These are phyloP conservation scores for Corvus hawaiiensis DNA, from an alignment of 2,113 vertebrate species.

Conservation along the genomic window DNA sequence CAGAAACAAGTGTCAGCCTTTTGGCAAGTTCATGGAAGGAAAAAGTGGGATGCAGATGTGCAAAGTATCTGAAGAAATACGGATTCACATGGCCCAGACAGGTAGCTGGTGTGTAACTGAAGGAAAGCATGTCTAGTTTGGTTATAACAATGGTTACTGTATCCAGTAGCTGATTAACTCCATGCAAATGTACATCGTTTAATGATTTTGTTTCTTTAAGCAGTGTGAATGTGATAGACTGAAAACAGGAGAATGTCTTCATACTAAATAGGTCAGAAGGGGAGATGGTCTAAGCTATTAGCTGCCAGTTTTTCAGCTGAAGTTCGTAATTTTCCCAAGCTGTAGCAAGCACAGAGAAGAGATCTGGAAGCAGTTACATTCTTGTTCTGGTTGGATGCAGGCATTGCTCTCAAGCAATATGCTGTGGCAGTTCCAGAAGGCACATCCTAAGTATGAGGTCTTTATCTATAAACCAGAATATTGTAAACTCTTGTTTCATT, in stretches of 20 bases:
- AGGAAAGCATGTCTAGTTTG: neutral
- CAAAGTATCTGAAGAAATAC: neutral
- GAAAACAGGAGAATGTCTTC: neutral
- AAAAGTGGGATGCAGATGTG: neutral
- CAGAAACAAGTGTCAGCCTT: neutral
- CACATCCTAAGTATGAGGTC: neutral
- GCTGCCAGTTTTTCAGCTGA: neutral
- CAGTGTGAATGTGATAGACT: neutral
- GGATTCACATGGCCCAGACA: neutral
- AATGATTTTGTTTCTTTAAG: neutral
- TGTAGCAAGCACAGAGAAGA: neutral
- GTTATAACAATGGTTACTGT: neutral
- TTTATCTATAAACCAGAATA: neutral
- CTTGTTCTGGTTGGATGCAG: neutral
- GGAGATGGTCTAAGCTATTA: neutral
- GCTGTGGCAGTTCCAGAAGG: neutral
- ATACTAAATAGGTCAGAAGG: neutral
- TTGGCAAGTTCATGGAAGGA: neutral
- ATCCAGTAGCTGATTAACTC: neutral
- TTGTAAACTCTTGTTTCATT: neutral
- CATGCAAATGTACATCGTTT: neutral
- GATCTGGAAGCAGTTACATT: neutral
- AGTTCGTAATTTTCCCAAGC: neutral
- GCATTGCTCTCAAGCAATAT: neutral
- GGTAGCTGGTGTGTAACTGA: neutral